Evolutionary conservation across 35 echinoderm and acorn worm genomes (phyloP), one percentile per base, ranked within the genome.

Genomic region (Apostichopus parvimensis): DNA sequence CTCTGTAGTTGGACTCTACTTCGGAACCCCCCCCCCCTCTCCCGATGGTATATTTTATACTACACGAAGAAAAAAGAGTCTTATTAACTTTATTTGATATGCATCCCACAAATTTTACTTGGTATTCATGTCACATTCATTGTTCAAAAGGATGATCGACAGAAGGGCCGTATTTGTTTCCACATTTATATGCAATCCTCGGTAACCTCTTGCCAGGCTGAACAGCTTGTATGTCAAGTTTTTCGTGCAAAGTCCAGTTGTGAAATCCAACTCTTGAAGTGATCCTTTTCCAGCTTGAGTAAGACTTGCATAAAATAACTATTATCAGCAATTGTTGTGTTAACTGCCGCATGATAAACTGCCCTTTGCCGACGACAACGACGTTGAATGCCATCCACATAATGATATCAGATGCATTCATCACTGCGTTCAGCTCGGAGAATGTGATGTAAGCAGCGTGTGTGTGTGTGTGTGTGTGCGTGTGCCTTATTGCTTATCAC

Each of bases 281-380:
- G 79, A 6, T 82, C 52, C 24, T 66, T 66, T 17, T 24, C 79
- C 79, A 8, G 6, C 34, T 15, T 13, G 17, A 54, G 28, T 45
- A 82, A 54, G 79, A 54, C 79, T 56, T 82, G 79, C 79, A 82
- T 82, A 54, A 1, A 45, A 80, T 56, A 54, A 82, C 79, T 82
- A 54, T 82, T 82, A 82, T 82, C 52, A 9, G 79, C 79, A 82
- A 82, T 82, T 54, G 79, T 82, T 82, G 52, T 54, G 79, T 22
- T 82, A 82, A 82, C 79, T 82, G 79, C 79, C 79, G 26, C 34
- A 23, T 5, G 52, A 82, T 82, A 82, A 45, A 82, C 34, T 82
- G 79, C 52, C 79, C 79, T 82, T 45, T 82, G 54, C 45, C 7
- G 62, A 66, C 9, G 26, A 28, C 26, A 1, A 28, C 26, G 26